These are phyloP conservation scores for Cacatua alba DNA, from an alignment of 2,113 vertebrate genomes.

Conservation along the genomic window DNA sequence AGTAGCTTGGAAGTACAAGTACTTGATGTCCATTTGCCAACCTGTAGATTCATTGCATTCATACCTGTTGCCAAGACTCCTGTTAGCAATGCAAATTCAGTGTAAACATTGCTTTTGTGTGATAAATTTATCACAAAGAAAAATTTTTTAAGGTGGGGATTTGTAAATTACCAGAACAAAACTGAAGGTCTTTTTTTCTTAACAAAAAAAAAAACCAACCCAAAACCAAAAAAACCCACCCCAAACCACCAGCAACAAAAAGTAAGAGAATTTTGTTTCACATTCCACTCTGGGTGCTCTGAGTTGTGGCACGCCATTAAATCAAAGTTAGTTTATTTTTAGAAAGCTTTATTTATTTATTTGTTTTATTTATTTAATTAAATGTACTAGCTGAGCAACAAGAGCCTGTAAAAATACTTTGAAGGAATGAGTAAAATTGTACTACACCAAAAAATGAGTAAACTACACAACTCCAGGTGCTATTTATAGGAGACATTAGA, in stretches of 20 bases:
- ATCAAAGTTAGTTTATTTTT: constrained; percentile 51
- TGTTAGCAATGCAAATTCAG: not conserved
- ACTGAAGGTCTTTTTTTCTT: not conserved
- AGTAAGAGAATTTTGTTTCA: not conserved
- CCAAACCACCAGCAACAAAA: not conserved
- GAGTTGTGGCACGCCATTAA: constrained; percentile 1
- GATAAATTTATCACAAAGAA: not conserved
- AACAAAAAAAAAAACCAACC: not conserved
- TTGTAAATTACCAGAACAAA: not conserved
- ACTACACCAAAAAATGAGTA: not conserved
- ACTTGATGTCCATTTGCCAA: constrained; percentile 44
- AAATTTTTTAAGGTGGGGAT: not conserved
- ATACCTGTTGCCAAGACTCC: constrained; percentile 15
- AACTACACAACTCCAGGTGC: not conserved
- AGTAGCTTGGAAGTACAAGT: constrained; percentile 40
- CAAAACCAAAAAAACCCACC: not conserved
- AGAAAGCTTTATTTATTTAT: not conserved
- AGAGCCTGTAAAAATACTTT: not conserved
- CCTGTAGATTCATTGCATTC: constrained; percentile 34
- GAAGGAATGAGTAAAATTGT: not conserved
- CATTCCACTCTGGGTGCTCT: not conserved
- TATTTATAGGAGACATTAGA: not conserved
- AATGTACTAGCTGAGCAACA: not conserved
- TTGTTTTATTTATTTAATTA: not conserved
- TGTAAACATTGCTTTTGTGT: not conserved